These are phyloP conservation scores for Oscheius sp. DNA, from an alignment of 2,888 invertebrate species.

Conservation along the genomic window DNA sequence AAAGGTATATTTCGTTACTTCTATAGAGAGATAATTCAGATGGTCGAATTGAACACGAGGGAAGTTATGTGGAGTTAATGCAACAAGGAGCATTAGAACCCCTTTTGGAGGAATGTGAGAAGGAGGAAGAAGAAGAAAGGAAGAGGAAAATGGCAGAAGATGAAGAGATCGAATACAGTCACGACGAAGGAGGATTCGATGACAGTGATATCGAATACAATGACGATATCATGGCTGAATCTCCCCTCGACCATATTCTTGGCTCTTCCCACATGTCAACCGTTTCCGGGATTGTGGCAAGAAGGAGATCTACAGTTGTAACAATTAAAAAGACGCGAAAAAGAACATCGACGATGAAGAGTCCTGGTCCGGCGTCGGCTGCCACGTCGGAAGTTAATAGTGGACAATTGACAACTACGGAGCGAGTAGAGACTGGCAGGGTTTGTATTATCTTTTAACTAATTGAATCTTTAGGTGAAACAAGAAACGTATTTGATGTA, in stretches of 20 bases:
- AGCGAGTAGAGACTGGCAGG: slow-evolving; percentile 67
- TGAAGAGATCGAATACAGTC: slow-evolving; percentile 41
- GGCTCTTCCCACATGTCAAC: slow-evolving; percentile 67
- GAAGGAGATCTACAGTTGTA: slow-evolving; percentile 39
- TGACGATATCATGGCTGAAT: slow-evolving; percentile 50
- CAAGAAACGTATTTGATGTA: slow-evolving; percentile 61
- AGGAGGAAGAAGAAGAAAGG: slow-evolving; percentile 46
- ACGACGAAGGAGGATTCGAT: slow-evolving; percentile 47
- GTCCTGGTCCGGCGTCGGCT: slow-evolving; percentile 3
- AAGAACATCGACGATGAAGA: slow-evolving; percentile 42
- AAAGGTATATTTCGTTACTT: slow-evolving; percentile 73
- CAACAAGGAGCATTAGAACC: slow-evolving; percentile 62
- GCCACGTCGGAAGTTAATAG: slow-evolving; percentile 31
- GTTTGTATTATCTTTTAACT: slow-evolving; percentile 31
- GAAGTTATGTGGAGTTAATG: slow-evolving; percentile 64
- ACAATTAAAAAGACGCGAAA: slow-evolving; percentile 40
- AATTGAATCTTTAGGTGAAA: slow-evolving; percentile 52
- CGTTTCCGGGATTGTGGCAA: slow-evolving; percentile 64
- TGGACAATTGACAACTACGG: slow-evolving; percentile 59
- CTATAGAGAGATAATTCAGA: slow-evolving; percentile 36
- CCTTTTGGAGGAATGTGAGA: slow-evolving; percentile 63
- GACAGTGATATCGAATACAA: slow-evolving; percentile 56
- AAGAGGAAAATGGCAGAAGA: slow-evolving; percentile 46
- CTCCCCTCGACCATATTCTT: slow-evolving; percentile 56
- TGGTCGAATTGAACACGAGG: slow-evolving; percentile 61